Base-by-base conservation (phyloP, 1,140 invertebrate genomes). In the Zeugodacus cucurbitae region DNA sequence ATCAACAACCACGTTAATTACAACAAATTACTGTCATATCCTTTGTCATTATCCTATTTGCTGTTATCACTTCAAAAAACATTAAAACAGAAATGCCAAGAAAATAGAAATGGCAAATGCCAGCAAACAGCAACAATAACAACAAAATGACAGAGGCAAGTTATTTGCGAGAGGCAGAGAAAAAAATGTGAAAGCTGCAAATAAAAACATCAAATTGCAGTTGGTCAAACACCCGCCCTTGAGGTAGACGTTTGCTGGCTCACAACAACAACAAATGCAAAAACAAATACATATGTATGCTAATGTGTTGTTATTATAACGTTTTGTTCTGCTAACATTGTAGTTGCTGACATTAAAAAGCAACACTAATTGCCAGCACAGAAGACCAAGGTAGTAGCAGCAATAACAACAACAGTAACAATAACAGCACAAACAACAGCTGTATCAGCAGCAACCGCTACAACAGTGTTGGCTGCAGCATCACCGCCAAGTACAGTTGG, bases 1-100 rank as follows among this genome's bases (percentile, higher is more conserved):
- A 34, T 86, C 7, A 86, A 32, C 57, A 58, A 20, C 91, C 92
- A 92, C 90, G 90, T 91, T 92, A 92, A 92, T 92, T 92, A 91
- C 91, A 92, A 91, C 91, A 92, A 92, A 92, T 92, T 92, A 92
- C 48, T 86, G 85, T 37, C 48, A 57, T 86, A 59, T 59, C 85
- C 85, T 86, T 59, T 86, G 54, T 37, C 54, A 59, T 86, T 86
- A 59, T 86, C 54, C 85, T 34, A 37, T 86, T 86, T 32, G 58
- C 85, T 86, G 59, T 59, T 29, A 11, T 2, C 85, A 86, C 85
- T 86, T 34, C 82, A 57, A 86, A 54, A 58, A 37, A 44, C n/a
- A 48, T 48, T 86, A 59, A 59, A 34, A 59, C 8, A 86, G 32
- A 54, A 59, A 32, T 37, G 17, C 32, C 37, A 58, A 32, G n/a